Base-by-base conservation (phyloP, 1,140 invertebrate genomes). In the Dryas iulia region DNA sequence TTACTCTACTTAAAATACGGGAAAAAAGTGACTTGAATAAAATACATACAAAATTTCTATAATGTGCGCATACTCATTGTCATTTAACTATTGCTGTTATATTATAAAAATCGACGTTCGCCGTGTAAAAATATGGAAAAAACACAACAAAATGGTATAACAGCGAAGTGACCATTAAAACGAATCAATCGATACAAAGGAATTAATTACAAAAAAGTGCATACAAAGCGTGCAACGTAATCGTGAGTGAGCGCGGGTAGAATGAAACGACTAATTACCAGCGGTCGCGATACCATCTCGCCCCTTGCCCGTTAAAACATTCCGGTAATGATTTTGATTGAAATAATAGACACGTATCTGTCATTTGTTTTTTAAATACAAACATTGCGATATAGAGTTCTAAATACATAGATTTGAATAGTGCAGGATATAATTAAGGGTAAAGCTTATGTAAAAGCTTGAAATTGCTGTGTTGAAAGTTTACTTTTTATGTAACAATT, bases 231-330 rank as follows among this genome's bases (percentile, higher is more conserved):
- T 81, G 79, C 82, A 78, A 69, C 62, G 74, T 82, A 81, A 86
- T 83, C 77, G 80, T 77, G 72, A 73, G 64, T 66, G 74, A 74
- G 74, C 75, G 73, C 75, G 75, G 74, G 77, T 85, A 83, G 82
- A 87, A 84, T 79, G 84, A 86, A 86, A 84, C 85, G 79, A 81
- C 82, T 90, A 86, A 89, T 90, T 87, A 84, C 79, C 59, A 31
- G 53, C 11, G 56, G 73, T 39, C 28, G 64, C 73, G 86, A 90
- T 90, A 87, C 53, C 24, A 88, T 90, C 87, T 77, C 57, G 65
- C 67, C 64, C 62, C 59, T 26, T 24, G 24, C 24, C 23, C 31
- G 24, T 33, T 57, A 65, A 65, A 35, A 6, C 62, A 73, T 23
- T 66, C 18, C 60, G 28, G 30, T 65, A 66, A 69, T 71, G 64